Conservation (phyloP, 2,797 vertebrate genomes). For the Nothura maculosa region DNA sequence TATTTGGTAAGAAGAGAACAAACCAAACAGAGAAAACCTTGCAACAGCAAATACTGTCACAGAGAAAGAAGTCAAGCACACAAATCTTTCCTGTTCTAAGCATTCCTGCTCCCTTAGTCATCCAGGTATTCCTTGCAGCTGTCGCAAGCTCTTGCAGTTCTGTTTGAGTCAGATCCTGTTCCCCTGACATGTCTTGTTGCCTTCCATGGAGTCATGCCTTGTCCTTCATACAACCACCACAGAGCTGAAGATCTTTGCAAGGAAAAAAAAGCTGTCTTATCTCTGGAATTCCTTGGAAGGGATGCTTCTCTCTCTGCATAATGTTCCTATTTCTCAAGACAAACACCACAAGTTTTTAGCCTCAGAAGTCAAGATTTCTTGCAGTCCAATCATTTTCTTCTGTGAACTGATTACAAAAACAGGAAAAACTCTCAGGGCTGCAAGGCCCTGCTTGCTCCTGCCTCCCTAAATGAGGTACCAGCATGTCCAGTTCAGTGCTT, state of each 20-base stretch:
- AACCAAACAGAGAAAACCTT: neutral
- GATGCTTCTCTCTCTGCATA: neutral
- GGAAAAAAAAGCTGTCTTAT: slow-evolving; percentile 33
- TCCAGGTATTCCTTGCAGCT: slow-evolving; percentile 46
- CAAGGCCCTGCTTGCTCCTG: neutral
- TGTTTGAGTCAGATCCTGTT: slow-evolving; percentile 54
- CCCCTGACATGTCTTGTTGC: neutral
- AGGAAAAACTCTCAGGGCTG: neutral
- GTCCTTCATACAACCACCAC: neutral
- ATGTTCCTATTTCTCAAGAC: neutral
- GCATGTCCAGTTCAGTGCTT: neutral
- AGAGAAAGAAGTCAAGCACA: neutral
- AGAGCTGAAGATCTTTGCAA: neutral
- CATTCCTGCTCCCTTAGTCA: slow-evolving; percentile 57
- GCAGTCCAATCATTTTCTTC: neutral
- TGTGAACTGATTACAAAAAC: neutral
- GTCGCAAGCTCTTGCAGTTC: neutral
- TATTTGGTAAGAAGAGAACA: neutral
- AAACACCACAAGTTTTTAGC: neutral
- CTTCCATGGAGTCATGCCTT: neutral
- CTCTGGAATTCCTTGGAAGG: slow-evolving; percentile 11
- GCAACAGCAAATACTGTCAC: neutral
- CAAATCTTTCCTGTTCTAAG: neutral
- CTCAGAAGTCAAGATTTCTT: neutral
- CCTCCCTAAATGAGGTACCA: neutral